Evolutionary conservation across 92 coral and sea anemone species (phyloP).

Genomic region (Epizoanthus ramosus): DNA sequence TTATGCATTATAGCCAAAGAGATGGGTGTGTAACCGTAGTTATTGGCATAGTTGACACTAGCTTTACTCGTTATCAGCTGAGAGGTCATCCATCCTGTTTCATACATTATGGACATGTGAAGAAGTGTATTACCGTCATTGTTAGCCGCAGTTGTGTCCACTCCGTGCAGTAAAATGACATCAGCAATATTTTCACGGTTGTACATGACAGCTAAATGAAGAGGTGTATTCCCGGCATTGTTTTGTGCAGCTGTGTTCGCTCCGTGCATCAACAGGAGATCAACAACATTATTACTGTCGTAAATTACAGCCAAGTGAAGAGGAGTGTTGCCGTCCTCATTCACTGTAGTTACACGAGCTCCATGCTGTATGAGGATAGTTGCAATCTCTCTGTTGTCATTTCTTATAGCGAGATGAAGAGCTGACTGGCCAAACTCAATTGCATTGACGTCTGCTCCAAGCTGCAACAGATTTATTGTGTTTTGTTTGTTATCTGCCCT

Average conservation of each 20-base stretch:
- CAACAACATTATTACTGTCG: background rate
- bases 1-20: too few relatives aligned
- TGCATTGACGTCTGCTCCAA: slow-evolving; percentile 16
- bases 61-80: too few relatives aligned
- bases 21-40: background rate
- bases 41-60: background rate
- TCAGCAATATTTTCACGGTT: background rate
- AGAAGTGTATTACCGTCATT: too few relatives aligned
- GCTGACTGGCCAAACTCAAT: background rate
- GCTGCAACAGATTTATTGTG: background rate
- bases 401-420: background rate
- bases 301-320: background rate
- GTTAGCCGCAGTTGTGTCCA: too few relatives aligned
- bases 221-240: background rate
- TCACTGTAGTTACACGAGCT: background rate
- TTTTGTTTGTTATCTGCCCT: background rate
- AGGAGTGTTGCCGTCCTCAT: background rate
- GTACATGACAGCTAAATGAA: background rate
- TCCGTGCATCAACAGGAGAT: background rate
- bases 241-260: background rate
- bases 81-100: too few relatives aligned
- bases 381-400: background rate
- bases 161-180: background rate
- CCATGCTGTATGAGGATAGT: background rate
- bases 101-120: background rate